Evolutionary conservation across 1,140 invertebrate genomes (phyloP), one percentile per base, ranked within the genome.

Genomic region (Zaprionus lachaisei): DNA sequence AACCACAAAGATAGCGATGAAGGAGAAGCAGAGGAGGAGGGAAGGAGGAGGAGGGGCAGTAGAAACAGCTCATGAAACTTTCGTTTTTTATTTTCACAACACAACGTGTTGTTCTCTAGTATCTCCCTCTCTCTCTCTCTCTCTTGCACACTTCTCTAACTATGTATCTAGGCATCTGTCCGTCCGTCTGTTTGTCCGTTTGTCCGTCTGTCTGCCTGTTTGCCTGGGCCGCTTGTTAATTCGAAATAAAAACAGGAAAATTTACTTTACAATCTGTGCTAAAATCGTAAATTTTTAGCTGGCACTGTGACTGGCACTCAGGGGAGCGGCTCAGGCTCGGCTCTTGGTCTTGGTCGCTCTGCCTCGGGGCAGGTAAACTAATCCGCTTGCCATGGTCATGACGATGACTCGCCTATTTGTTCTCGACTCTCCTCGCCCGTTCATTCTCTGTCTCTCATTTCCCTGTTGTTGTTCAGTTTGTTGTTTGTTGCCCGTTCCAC

Each of bases 191-290:
- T 26, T 47, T 61, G 31, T 70, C 58, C 28, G 17, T 62, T 37
- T 47, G 44, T 71, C 47, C 34, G 15, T 60, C 22, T 28, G 54
- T 65, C 20, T 56, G 79, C 61, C 63, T 77, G 71, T 76, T 82
- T 80, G 83, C 72, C 68, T 78, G 81, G 81, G 54, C 68, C 75
- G 81, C 72, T 87, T 87, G 84, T 87, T 87, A 87, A 87, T 84
- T 87, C 84, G 84, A 87, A 87, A 87, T 87, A 87, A 87, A 87
- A 87, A 87, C 84, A 87, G 84, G 84, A 89, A 87, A 89, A 87
- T 87, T 84, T 87, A 89, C 84, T 87, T 87, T 87, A 87, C 84
- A 87, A 87, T 87, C 84, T 87, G 84, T 87, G 84, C 84, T 89
- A 89, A 87, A 87, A 87, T 87, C 84, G 84, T 87, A 87, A 79